Conservation (phyloP, 2,888 invertebrate genomes). For the Polymixis flavicincta region DNA sequence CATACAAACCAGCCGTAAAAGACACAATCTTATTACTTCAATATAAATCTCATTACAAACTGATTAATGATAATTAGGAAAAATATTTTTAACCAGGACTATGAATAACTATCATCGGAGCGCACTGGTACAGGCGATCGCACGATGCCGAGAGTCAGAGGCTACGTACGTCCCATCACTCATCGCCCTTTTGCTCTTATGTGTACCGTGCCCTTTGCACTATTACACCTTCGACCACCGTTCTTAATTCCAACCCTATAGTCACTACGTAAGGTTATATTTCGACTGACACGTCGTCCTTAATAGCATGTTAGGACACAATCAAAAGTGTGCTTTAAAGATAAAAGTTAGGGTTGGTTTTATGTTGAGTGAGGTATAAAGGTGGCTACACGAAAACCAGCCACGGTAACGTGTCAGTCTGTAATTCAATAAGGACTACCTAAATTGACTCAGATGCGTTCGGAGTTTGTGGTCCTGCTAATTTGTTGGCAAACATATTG, state of each 20-base stretch:
- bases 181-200: constrained; percentile 83
- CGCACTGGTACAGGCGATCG: constrained; percentile 75
- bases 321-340: constrained; percentile 34
- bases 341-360: constrained; percentile 30
- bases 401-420: constrained; percentile 84
- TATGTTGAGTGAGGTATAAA: constrained; percentile 32
- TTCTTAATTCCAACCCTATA: constrained; percentile 65
- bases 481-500: constrained; percentile 88
- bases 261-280: constrained; percentile 36
- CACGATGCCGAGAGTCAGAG: constrained; percentile 82
- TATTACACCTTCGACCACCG: constrained; percentile 55
- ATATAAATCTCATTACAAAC: constrained; percentile 62
- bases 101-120: constrained; percentile 72
- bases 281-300: constrained; percentile 33
- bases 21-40: constrained; percentile 57
- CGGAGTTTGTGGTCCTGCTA: constrained; percentile 84
- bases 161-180: constrained; percentile 86
- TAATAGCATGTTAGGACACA: constrained; percentile 40
- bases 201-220: constrained; percentile 75
- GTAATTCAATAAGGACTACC: constrained; percentile 89
- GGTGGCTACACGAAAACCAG: constrained; percentile 70
- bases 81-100: constrained; percentile 66
- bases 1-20: constrained; percentile 49
- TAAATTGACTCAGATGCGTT: constrained; percentile 88
- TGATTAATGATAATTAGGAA: constrained; percentile 68